These are phyloP conservation scores for Apamea crenata DNA, from an alignment of 2,888 invertebrate species.

Conservation along the genomic window DNA sequence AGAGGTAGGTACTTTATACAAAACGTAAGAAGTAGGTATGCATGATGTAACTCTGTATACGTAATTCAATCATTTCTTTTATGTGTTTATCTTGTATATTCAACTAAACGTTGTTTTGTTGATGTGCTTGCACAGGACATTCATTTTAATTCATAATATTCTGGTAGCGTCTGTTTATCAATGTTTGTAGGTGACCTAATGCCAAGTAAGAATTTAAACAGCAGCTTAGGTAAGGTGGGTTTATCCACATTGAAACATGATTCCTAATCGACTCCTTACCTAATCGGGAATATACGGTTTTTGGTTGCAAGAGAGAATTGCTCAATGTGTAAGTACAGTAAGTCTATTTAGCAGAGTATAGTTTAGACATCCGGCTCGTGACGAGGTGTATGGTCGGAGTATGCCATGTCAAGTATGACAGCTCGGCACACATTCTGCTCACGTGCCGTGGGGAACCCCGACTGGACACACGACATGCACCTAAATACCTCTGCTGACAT, in stretches of 20 bases:
- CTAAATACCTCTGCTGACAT: constrained; percentile 82
- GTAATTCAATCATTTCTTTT: constrained; percentile 53
- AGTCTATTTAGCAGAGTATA: constrained; percentile 40
- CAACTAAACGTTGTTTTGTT: constrained; percentile 34
- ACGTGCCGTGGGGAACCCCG: constrained; percentile 83
- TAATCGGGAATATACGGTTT: constrained; percentile 46
- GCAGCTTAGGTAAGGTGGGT: constrained; percentile 59
- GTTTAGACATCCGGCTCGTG: constrained; percentile 75
- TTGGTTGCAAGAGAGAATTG: constrained; percentile 34
- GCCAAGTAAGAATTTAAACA: constrained; percentile 54
- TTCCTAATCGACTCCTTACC: constrained; percentile 47
- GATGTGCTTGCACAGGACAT: constrained; percentile 21
- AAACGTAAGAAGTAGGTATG: constrained; percentile 41
- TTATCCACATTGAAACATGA: constrained; percentile 55
- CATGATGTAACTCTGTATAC: constrained; percentile 51
- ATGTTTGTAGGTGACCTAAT: constrained; percentile 62
- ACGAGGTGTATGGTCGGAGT: constrained; percentile 59
- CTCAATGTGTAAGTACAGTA: constrained; percentile 27
- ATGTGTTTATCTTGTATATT: constrained; percentile 40
- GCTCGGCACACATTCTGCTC: constrained; percentile 74
- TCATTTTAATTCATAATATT: constrained; percentile 60
- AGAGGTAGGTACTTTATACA: constrained; percentile 44
- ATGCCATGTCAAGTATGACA: constrained; percentile 69
- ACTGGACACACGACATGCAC: constrained; percentile 77
- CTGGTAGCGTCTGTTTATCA: constrained; percentile 45